A percentile compares a stretch with the other conserved stretches of the same genome.
Conservation (phyloP, 2,797 vertebrate species). For the Trichosurus vulpecula region DNA sequence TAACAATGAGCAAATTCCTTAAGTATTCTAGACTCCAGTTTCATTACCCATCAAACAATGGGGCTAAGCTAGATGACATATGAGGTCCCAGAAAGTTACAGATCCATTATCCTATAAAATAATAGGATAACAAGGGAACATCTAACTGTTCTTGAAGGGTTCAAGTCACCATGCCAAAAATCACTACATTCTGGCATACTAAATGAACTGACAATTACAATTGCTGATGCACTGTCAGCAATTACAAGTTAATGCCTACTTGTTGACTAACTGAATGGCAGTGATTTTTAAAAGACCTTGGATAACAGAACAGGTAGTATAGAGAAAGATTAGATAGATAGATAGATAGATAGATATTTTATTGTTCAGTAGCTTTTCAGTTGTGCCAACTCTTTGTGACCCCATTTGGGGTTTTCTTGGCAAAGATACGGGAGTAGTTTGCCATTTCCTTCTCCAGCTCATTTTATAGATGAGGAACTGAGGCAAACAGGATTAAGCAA, state of each 20-base stretch:
- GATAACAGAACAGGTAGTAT: not conserved
- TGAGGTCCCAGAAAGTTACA: not conserved
- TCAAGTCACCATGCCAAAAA: not conserved
- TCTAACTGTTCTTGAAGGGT: not conserved
- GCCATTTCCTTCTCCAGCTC: too few relatives aligned
- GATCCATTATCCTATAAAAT: not conserved
- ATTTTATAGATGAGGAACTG: too few relatives aligned
- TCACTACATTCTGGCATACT: not conserved
- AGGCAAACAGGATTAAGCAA: too few relatives aligned
- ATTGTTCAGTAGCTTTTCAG: too few relatives aligned
- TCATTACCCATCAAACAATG: not conserved
- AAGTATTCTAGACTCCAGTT: not conserved
- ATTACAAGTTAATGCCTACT: not conserved
- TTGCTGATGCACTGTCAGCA: not conserved
- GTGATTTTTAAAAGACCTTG: not conserved
- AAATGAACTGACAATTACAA: not conserved
- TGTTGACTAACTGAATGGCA: not conserved
- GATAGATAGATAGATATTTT: too few relatives aligned
- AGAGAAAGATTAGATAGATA: not conserved
- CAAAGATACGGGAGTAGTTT: too few relatives aligned
- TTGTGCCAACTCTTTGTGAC: too few relatives aligned
- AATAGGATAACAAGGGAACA: not conserved
- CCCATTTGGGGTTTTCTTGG: too few relatives aligned
- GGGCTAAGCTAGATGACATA: not conserved
- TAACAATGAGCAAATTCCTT: not conserved